Evolutionary conservation across 2,888 invertebrate genomes (phyloP), one percentile per base, ranked within the genome.

Genomic region (Eupithecia inturbata): DNA sequence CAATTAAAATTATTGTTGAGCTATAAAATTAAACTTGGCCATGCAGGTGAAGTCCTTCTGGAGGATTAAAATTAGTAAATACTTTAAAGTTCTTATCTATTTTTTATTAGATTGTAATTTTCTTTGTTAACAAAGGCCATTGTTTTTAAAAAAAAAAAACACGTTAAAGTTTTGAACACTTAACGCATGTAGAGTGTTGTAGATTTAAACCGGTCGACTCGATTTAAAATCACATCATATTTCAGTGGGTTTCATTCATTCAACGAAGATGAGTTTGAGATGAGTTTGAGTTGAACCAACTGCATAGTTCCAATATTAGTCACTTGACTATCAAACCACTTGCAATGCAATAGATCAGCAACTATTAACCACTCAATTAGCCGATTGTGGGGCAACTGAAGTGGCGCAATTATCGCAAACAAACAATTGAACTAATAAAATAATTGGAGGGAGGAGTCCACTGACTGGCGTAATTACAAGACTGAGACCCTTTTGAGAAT

Each of bases 401-500:
- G 70, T 64, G 72, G 63, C n/a, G 53, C 45, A 71, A 73, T 69
- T 71, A 71, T 53, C 68, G 62, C 76, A 71, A 71, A 73, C 76
- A 76, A 73, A 73, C 76, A 73, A 71, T 75, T 75, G 68, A 73
- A 49, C 53, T 64, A 73, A 76, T 71, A 36, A 73, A 39, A 73
- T 76, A 71, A 76, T 73, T 76, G 73, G 12, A 62, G 60, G 39
- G 26, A 39, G 39, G 22, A 39, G 39, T 39, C 22, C 22, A 14
- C 26, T 66, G 64, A 64, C 64, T 36, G 64, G 36, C 22, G 22
- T 66, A 41, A 66, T 66, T 39, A 39, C 64, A n/a, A n/a, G 12
- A 66, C 64, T 26, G 26, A 39, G 66, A 66, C 66, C 39, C 26
- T 41, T 64, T 41, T 16, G 22, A 66, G 31, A 62, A 19, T 31